Conservation (phyloP, 2,888 invertebrate species). For the Copidosoma aretas region DNA sequence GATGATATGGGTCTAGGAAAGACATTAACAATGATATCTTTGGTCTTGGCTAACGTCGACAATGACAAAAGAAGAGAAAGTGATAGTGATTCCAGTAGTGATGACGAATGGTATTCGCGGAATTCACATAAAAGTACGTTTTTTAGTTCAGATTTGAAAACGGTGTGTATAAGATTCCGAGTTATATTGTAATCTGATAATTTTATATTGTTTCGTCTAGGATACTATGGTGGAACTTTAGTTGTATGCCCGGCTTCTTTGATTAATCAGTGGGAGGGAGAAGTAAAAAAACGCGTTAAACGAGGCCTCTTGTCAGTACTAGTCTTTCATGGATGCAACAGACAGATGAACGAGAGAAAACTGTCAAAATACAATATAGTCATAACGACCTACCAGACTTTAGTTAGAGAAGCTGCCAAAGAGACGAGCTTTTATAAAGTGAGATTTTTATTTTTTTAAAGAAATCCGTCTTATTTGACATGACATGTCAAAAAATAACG, state of each 20-base stretch:
- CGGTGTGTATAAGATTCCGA: not conserved
- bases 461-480: slow-evolving; percentile 1
- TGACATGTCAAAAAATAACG: slow-evolving; percentile 7
- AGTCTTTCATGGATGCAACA: slow-evolving; percentile 80
- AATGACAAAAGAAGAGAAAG: slow-evolving; percentile 58
- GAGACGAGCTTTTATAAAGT: slow-evolving; percentile 57
- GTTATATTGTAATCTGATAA: not conserved
- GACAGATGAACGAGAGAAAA: slow-evolving; percentile 66
- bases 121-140: slow-evolving; percentile 32
- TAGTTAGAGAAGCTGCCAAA: slow-evolving; percentile 67
- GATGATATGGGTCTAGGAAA: slow-evolving; percentile 87
- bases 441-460: slow-evolving; percentile 18
- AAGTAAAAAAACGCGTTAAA: slow-evolving; percentile 72
- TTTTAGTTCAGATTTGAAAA: not conserved
- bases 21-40: slow-evolving; percentile 82
- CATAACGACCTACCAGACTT: slow-evolving; percentile 86
- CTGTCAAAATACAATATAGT: slow-evolving; percentile 81
- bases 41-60: slow-evolving; percentile 66
- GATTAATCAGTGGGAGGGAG: slow-evolving; percentile 87
- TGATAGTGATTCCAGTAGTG: slow-evolving; percentile 54
- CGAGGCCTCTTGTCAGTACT: slow-evolving; percentile 70
- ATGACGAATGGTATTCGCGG: slow-evolving; percentile 40
- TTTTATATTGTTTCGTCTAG: slow-evolving; percentile 15
- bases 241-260: slow-evolving; percentile 93
- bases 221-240: slow-evolving; percentile 74